These are phyloP conservation scores for Ostrea edulis DNA, from an alignment of 1,140 invertebrate genomes.

Conservation along the genomic window DNA sequence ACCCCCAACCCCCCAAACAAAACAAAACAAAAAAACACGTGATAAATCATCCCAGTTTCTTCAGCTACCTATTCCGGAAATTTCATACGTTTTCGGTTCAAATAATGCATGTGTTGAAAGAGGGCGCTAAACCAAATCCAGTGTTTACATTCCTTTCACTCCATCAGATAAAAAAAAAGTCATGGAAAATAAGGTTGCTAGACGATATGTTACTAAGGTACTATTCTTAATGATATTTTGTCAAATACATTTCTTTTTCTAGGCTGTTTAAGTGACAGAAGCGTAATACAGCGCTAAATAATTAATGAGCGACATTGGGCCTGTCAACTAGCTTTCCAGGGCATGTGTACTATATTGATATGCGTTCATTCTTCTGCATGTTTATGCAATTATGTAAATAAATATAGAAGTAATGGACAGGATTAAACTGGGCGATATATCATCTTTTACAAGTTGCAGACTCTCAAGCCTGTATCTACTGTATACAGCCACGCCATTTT, in stretches of 20 bases:
- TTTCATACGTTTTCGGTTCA: background rate
- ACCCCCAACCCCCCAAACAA: no score
- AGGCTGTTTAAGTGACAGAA: background rate
- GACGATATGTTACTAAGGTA: constrained; percentile 41
- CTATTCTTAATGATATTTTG: constrained; percentile 7
- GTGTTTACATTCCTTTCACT: constrained; percentile 13
- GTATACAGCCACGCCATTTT: no score
- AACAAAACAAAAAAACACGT: no score
- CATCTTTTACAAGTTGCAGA: no score
- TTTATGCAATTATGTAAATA: no score
- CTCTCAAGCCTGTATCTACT: no score
- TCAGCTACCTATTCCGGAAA: background rate
- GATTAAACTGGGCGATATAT: no score
- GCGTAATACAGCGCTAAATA: background rate
- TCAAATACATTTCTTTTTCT: background rate
- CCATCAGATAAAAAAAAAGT: constrained; percentile 20
- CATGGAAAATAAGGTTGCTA: constrained; percentile 45
- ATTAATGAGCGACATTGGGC: background rate
- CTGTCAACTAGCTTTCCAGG: no score
- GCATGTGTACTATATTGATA: no score
- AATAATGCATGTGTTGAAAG: background rate
- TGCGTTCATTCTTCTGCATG: no score
- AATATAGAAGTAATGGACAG: no score
- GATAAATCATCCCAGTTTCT: background rate
- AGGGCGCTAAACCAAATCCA: constrained; percentile 19